Conservation (phyloP, 2,888 invertebrate genomes). For the Apomyelois bistriatella region DNA sequence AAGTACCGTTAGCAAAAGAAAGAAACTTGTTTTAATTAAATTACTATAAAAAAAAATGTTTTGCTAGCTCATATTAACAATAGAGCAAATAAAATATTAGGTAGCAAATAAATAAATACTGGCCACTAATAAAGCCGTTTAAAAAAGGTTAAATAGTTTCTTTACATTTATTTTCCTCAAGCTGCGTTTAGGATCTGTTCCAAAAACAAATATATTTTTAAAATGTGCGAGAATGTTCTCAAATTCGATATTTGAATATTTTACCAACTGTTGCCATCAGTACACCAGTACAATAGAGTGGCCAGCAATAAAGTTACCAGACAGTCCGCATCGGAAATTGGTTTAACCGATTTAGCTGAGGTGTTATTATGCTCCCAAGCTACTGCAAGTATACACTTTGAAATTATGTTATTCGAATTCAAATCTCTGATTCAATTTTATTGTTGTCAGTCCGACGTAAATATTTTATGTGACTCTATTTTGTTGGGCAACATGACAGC, state of each 20-base stretch:
- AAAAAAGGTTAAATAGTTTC: too few relatives aligned
- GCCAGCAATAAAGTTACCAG: conserved; percentile 33
- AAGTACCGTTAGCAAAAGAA: conserved; percentile 19
- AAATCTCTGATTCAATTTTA: conserved; percentile 8
- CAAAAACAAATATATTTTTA: too few relatives aligned
- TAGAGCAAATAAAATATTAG: too few relatives aligned
- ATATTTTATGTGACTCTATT: conserved; percentile 5
- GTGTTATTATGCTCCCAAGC: conserved; percentile 23
- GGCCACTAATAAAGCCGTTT: too few relatives aligned
- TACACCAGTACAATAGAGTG: conserved; percentile 33
- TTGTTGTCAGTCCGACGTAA: background rate
- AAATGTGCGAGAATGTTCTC: too few relatives aligned
- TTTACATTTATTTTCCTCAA: too few relatives aligned
- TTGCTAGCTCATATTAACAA: too few relatives aligned
- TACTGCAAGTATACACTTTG: conserved; percentile 15
- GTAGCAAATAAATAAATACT: too few relatives aligned
- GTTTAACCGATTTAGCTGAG: conserved; percentile 26
- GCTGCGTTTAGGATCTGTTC: too few relatives aligned
- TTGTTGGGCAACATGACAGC: background rate
- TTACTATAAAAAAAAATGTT: too few relatives aligned
- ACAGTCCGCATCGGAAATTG: conserved; percentile 35
- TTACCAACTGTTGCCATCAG: conserved; percentile 22
- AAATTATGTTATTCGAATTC: conserved; percentile 14
- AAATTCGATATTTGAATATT: background rate
- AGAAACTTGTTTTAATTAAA: background rate